Conservation (phyloP, 2,113 vertebrate species). For the Anolis carolinensis region DNA sequence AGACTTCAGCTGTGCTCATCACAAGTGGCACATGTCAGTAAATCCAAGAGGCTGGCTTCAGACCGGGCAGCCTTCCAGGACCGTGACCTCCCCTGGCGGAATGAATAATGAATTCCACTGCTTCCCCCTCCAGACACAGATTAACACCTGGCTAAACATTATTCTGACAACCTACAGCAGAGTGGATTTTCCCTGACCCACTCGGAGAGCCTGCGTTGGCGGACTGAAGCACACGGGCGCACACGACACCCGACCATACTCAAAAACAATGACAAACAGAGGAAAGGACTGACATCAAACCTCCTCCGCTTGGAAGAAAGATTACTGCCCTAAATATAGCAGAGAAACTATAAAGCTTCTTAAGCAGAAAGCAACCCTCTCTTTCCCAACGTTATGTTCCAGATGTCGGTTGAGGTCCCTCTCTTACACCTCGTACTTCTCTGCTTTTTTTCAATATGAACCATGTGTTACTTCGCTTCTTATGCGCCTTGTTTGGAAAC, state of each 20-base stretch:
- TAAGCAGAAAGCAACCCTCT: conserved; percentile 57
- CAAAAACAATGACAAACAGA: not conserved
- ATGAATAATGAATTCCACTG: conserved; percentile 79
- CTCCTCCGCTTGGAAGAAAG: conserved; percentile 38
- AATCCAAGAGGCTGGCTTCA: conserved; percentile 77
- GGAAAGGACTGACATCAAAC: not conserved
- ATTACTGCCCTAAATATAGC: conserved; percentile 70
- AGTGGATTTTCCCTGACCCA: conserved; percentile 20
- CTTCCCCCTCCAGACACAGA: conserved; percentile 75
- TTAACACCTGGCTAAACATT: conserved; percentile 85
- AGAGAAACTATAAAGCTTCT: conserved; percentile 67
- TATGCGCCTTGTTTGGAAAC: too few species aligned
- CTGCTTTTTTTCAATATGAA: not conserved
- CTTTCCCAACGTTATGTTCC: conserved; percentile 14
- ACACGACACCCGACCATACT: not conserved
- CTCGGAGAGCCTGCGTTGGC: conserved; percentile 36
- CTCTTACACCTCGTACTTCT: not conserved
- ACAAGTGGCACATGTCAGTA: conserved; percentile 84
- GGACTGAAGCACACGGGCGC: conserved; percentile 42
- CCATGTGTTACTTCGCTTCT: too few species aligned
- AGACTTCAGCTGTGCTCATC: conserved; percentile 80
- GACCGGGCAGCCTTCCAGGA: conserved; percentile 71
- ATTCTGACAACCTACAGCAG: conserved; percentile 71
- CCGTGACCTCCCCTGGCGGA: conserved; percentile 70
- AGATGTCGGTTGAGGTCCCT: not conserved